Evolutionary conservation across 2,113 vertebrate genomes (phyloP).

Genomic region (Myotis brandtii): DNA sequence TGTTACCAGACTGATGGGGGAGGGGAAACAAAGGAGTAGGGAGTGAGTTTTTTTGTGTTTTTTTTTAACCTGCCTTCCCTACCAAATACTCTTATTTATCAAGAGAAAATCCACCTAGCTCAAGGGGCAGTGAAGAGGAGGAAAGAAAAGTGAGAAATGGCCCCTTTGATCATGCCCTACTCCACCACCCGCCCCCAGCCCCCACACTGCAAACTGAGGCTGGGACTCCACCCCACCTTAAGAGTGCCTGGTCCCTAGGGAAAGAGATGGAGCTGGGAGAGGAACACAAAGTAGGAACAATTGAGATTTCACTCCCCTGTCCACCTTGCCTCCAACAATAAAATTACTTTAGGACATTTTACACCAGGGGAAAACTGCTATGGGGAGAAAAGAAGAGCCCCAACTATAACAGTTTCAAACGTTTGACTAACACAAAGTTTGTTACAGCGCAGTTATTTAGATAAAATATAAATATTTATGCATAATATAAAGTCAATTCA

Average conservation of each 20-base stretch:
- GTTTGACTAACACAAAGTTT: conserved; percentile 79
- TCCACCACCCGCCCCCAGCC: not conserved
- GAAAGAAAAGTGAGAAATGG: conserved; percentile 69
- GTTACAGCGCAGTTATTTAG: conserved; percentile 85
- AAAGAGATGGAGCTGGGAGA: conserved; percentile 61
- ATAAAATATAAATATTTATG: conserved; percentile 90
- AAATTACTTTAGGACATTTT: conserved; percentile 63
- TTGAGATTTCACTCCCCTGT: conserved; percentile 2
- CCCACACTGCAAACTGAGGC: conserved; percentile 43
- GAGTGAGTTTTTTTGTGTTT: not conserved
- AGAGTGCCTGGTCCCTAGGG: conserved; percentile 75
- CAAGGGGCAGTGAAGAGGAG: conserved; percentile 68
- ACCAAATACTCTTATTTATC: conserved; percentile 64
- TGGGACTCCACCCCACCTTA: conserved; percentile 30
- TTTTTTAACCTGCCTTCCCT: conserved; percentile 68
- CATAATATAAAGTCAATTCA: conserved; percentile 88
- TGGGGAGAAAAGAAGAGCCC: conserved; percentile 39
- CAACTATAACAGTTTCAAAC: conserved; percentile 76
- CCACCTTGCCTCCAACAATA: conserved; percentile 51
- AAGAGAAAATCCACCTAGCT: conserved; percentile 65
- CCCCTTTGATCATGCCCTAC: conserved; percentile 52
- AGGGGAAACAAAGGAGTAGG: conserved; percentile 24
- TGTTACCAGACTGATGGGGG: conserved; percentile 63
- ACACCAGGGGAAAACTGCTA: conserved; percentile 62
- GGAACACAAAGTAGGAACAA: conserved; percentile 46